Conservation (phyloP, 2,113 vertebrate species). For the Capreolus pygargus region DNA sequence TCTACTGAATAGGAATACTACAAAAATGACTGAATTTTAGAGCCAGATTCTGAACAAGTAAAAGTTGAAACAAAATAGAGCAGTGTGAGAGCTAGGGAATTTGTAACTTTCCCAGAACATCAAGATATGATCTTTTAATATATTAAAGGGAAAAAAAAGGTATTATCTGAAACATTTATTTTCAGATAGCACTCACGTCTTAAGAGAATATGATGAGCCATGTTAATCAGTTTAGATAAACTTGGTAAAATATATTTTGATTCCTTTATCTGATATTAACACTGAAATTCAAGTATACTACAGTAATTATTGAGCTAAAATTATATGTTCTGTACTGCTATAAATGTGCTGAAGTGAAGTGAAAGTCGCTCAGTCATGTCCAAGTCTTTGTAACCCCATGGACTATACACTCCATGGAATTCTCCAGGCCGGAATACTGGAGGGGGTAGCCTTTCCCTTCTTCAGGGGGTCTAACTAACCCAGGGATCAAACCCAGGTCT, state of each 20-base stretch:
- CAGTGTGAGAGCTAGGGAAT: background rate
- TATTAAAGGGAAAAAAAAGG: background rate
- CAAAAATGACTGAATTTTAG: background rate
- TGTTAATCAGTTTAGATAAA: background rate
- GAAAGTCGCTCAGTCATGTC: background rate
- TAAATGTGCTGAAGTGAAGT: background rate
- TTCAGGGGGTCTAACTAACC: background rate
- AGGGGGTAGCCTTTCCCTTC: background rate
- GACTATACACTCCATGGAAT: background rate
- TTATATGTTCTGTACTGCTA: background rate
- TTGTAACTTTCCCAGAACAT: background rate
- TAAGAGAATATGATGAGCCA: background rate
- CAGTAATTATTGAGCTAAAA: background rate
- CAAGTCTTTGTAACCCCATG: background rate
- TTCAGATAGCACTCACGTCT: background rate
- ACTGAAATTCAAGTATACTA: background rate
- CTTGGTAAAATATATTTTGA: background rate
- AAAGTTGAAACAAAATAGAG: background rate
- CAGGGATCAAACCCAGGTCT: background rate
- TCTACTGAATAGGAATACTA: background rate
- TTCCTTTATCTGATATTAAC: background rate
- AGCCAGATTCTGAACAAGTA: background rate
- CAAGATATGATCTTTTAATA: background rate
- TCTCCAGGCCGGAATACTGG: background rate
- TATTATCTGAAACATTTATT: background rate